These are phyloP conservation scores for Sarcophaga variegata DNA, from an alignment of 2,888 invertebrate species.

Conservation along the genomic window DNA sequence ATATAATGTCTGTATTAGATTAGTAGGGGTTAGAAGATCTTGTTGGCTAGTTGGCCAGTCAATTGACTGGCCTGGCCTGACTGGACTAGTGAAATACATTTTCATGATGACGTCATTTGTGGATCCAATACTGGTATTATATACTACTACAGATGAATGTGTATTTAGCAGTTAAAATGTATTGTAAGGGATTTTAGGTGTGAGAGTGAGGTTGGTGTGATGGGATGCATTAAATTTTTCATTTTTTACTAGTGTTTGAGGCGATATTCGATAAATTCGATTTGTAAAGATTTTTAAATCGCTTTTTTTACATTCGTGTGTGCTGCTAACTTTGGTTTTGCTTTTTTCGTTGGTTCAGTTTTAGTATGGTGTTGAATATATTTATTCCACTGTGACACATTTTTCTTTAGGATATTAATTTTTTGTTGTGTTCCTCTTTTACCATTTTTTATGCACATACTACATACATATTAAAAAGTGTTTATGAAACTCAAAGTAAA, in stretches of 20 bases:
- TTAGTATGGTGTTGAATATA: constrained; percentile 50
- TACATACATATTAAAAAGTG: constrained; percentile 30
- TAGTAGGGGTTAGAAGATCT: constrained; percentile 37
- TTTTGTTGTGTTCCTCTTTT: constrained; percentile 30
- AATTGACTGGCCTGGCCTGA: constrained; percentile 29
- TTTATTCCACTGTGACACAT: constrained; percentile 49
- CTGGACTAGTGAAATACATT: constrained; percentile 31
- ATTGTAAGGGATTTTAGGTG: background rate
- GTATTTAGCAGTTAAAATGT: background rate
- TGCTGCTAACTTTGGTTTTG: background rate
- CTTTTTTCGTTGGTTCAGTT: background rate
- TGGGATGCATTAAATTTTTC: no score
- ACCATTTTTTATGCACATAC: constrained; percentile 15
- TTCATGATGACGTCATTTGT: constrained; percentile 41
- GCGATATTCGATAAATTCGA: constrained; percentile 46
- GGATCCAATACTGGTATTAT: background rate
- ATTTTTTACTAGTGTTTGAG: background rate
- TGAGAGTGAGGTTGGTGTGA: background rate
- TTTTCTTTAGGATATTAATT: constrained; percentile 44
- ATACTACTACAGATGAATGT: background rate
- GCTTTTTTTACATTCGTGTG: constrained; percentile 14
- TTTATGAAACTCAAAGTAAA: constrained; percentile 34
- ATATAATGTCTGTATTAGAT: constrained; percentile 15
- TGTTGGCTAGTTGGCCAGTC: constrained; percentile 20
- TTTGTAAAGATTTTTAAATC: constrained; percentile 49